Evolutionary conservation across 2,113 vertebrate species (phyloP).

Genomic region (Alouatta palliata): DNA sequence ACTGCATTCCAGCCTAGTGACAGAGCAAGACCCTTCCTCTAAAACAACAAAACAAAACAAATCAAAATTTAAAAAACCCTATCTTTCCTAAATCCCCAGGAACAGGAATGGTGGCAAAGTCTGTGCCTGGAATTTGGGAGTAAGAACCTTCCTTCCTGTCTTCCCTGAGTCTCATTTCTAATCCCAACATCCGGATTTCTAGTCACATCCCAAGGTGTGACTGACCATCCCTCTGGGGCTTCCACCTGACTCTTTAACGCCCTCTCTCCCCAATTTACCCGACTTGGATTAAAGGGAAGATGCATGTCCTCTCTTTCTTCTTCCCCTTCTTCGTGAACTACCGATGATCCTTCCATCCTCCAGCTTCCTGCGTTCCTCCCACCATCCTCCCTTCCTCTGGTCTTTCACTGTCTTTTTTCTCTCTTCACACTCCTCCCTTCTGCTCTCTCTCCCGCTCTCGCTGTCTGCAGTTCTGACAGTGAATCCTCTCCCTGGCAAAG

Average conservation of each 20-base stretch:
- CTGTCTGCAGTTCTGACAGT: not conserved
- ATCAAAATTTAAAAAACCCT: too few species aligned
- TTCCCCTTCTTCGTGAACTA: not conserved
- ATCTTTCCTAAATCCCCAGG: not conserved
- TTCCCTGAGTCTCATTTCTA: not conserved
- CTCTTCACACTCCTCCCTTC: not conserved
- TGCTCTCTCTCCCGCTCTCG: not conserved
- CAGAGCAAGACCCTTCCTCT: too few species aligned
- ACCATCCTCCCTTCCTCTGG: not conserved
- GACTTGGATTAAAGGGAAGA: not conserved
- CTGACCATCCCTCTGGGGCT: not conserved
- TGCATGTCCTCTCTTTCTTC: not conserved
- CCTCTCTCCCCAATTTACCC: not conserved
- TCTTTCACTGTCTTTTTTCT: not conserved
- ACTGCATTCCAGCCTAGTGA: too few species aligned
- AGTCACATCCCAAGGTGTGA: not conserved
- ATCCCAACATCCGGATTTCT: not conserved
- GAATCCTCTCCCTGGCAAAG: conserved; percentile 62
- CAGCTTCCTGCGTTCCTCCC: not conserved
- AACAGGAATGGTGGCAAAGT: not conserved
- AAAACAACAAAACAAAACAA: too few species aligned
- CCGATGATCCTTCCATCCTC: not conserved
- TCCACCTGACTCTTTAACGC: not conserved
- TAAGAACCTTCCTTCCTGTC: not conserved
- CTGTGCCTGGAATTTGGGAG: not conserved